Evolutionary conservation across 2,888 invertebrate genomes (phyloP), one percentile per base, ranked within the genome.

Genomic region (Thalpophila matura): DNA sequence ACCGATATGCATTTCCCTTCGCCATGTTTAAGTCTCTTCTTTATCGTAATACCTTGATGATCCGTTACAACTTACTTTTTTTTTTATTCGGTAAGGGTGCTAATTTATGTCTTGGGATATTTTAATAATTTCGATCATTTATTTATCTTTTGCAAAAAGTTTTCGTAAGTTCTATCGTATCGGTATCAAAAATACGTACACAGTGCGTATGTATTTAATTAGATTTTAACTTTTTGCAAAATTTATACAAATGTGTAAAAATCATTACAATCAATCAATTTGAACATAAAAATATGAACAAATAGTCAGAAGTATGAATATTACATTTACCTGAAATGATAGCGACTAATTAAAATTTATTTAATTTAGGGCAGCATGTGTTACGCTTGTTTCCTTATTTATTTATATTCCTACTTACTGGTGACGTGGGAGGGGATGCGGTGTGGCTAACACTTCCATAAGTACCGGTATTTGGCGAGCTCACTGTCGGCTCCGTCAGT

Each of bases 321-420:
- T 35, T 16, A 42, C 22, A 61, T 54, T 61, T 51, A 43, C 20
- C 20, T 33, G 50, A 63, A 64, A 16, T 45, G 27, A 59, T 42
- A 59, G 50, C 49, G 57, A 79, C 57, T 59, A 68, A 70, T 55
- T 69, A 65, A 71, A 72, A 74, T 80, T 80, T 71, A 78, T 85
- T 88, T 87, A 22, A 83, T 87, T 89, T 86, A 84, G 86, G 85
- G 90, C 92, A 86, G 94, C 94, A 94, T 94, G 94, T 81, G 62
- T 83, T 75, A 57, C 80, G 93, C 93, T 93, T 93, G 74, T 88
- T 89, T 89, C 87, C 82, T 83, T 86, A 85, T 89, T 88, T 87
- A 83, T 89, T 89, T 90, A 84, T 74, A 85, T 77, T 89, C 88
- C 89, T 86, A 77, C 85, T 88, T 84, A 87, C 82, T 81, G 87